phyloP scores from a whole-genome alignment of 2,888 invertebrate genomes.

The Papilio protenor region DNA sequence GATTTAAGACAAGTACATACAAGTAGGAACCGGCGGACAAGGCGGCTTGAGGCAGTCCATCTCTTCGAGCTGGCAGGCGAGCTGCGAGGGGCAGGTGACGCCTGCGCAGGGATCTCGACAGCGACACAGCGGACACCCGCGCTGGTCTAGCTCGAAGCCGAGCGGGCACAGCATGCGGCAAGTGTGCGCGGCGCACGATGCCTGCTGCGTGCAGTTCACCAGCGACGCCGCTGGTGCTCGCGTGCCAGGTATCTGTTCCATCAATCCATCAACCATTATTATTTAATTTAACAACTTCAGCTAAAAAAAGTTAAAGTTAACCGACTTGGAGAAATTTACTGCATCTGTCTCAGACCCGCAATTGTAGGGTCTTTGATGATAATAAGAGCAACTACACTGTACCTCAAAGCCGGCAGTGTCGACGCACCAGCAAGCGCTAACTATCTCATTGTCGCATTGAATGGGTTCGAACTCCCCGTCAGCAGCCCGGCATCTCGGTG shows the following conservation, averaged over 20 bases:
- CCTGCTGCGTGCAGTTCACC: slow-evolving; percentile 88
- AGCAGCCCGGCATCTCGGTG: slow-evolving; percentile 88
- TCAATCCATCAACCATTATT: not conserved
- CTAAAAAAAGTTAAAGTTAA: not conserved
- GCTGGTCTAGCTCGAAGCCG: slow-evolving; percentile 88
- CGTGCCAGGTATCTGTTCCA: slow-evolving; percentile 86
- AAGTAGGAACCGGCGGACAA: slow-evolving; percentile 93
- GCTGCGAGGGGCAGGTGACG: slow-evolving; percentile 89
- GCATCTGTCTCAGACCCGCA: not conserved
- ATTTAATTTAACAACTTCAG: not conserved
- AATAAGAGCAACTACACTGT: not conserved
- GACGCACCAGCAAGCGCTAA: slow-evolving; percentile 93
- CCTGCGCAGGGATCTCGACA: slow-evolving; percentile 92
- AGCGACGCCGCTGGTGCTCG: slow-evolving; percentile 86
- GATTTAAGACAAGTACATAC: slow-evolving; percentile 69
- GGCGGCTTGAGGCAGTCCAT: slow-evolving; percentile 90
- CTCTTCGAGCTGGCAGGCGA: slow-evolving; percentile 91
- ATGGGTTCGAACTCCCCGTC: slow-evolving; percentile 91
- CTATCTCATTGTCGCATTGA: slow-evolving; percentile 90
- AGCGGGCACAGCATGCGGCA: slow-evolving; percentile 95
- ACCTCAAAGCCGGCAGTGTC: slow-evolving; percentile 91
- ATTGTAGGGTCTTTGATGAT: not conserved
- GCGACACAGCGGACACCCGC: slow-evolving; percentile 91
- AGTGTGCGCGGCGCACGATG: slow-evolving; percentile 90
- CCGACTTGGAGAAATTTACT: not conserved